These are phyloP conservation scores for Speoplatyrhinus poulsoni DNA, from an alignment of 2,113 vertebrate species.

Conservation along the genomic window DNA sequence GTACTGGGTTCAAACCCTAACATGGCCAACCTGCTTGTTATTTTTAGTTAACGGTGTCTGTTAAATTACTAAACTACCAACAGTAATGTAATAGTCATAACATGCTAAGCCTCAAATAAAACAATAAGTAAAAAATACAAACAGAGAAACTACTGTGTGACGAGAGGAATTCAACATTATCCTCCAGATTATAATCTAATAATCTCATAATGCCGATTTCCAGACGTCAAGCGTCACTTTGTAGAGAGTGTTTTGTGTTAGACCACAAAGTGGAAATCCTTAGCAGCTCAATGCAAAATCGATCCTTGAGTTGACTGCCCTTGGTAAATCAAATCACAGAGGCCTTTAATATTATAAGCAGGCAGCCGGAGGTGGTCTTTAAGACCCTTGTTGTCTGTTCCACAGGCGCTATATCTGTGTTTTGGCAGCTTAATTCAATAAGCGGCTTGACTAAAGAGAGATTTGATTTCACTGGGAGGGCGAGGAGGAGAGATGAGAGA, in stretches of 20 bases:
- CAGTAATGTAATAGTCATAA: neutral
- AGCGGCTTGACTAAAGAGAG: conserved; percentile 56
- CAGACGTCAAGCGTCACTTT: conserved; percentile 20
- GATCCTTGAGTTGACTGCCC: conserved; percentile 59
- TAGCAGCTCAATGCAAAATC: conserved; percentile 64
- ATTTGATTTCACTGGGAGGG: conserved; percentile 61
- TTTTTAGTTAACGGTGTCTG: too few species aligned
- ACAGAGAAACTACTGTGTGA: neutral
- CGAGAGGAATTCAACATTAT: conserved; percentile 12
- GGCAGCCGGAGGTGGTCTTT: conserved; percentile 62
- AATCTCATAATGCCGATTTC: neutral
- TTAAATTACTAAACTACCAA: too few species aligned
- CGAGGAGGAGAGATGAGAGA: conserved; percentile 12
- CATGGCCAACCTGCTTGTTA: too few species aligned
- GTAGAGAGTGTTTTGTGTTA: conserved; percentile 40
- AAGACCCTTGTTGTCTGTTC: conserved; percentile 60
- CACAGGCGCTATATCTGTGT: conserved; percentile 59
- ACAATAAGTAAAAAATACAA: conserved; percentile 1
- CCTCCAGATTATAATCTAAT: conserved; percentile 9
- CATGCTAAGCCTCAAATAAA: neutral
- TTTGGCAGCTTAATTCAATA: conserved; percentile 65
- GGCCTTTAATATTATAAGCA: conserved; percentile 64
- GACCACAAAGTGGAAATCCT: conserved; percentile 58
- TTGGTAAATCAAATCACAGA: conserved; percentile 70
- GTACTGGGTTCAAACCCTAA: too few species aligned